phyloP scores from a whole-genome alignment of 2,113 vertebrate species.

The Hyperoodon ampullatus region DNA sequence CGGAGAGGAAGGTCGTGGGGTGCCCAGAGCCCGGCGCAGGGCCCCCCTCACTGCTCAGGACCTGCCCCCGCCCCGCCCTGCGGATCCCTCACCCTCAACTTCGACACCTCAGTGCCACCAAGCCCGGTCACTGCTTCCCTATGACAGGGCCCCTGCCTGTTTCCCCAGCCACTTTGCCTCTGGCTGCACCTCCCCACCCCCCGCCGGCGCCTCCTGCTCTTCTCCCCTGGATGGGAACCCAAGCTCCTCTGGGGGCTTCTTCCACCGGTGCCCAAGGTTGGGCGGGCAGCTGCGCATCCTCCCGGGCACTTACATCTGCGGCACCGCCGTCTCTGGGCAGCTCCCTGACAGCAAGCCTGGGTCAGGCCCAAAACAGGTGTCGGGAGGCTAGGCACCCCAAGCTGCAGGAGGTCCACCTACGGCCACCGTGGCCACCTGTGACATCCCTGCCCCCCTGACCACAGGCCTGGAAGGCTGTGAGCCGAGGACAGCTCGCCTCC shows the following conservation, averaged over 20 bases:
- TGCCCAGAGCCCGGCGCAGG: background rate
- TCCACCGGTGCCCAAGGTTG: background rate
- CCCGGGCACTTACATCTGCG: background rate
- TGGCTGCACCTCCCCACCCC: background rate
- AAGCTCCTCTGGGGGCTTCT: too few relatives aligned
- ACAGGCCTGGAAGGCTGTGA: background rate
- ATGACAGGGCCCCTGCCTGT: background rate
- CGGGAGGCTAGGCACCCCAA: too few relatives aligned
- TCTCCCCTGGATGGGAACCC: background rate
- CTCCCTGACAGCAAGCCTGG: background rate
- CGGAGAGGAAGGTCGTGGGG: background rate
- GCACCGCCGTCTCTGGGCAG: background rate
- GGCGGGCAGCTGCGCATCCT: too few relatives aligned
- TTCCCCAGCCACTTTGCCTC: too few relatives aligned
- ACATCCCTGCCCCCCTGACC: background rate
- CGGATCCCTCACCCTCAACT: background rate
- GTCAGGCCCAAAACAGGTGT: background rate
- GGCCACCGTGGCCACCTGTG: accelerated
- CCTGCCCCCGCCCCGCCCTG: accelerated
- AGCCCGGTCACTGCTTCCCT: background rate
- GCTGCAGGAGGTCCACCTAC: background rate
- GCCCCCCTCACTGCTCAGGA: background rate
- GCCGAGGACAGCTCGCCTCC: accelerated
- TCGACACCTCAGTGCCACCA: background rate
- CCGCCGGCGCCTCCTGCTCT: accelerated